Base-by-base conservation (phyloP, 2,797 vertebrate species). In the Acomys russatus region DNA sequence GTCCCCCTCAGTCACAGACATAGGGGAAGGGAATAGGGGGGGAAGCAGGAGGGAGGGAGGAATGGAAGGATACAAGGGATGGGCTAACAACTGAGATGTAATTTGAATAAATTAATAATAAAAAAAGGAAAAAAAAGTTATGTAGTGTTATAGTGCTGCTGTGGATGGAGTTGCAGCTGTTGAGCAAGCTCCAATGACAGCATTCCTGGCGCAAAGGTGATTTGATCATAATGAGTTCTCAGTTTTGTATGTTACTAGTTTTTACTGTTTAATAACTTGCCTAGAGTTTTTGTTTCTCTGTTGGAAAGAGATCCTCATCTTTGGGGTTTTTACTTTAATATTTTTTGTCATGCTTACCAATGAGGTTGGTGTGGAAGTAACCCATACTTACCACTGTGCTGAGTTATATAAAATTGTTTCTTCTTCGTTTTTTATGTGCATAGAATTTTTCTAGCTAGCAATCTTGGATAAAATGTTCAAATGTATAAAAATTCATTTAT, bases 401-500 rank as follows among this genome's bases (percentile, higher is more conserved):
- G 74, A 23, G 51, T n/a, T 88, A 44, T 14, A 4, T 63, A 54
- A 9, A 54, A 44, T 56, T 77, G 17, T 1, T 88, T 28, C 4
- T 88, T 30, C 74, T 68, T 70, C 70, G 28, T 9, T 11, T 54
- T 44, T 54, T 28, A 83, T 18, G 54, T n/a, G 59, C 28, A 49
- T 66, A 44, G 28, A 30, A 59, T 66, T 91, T 1, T 28, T 73
- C 9, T 30, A 49, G 3, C 22, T 49, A 92, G 56, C 30, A 38
- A 74, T 63, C 22, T 89, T 90, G 61, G 63, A 86, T 20, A n/a
- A 59, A 20, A 78, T 89, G 68, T 88, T 77, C 61, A 93, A 77
- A 92, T 94, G 83, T 38, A 20, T 44, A 85, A 33, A 76, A 44
- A 88, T 70, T 73, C 66, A 61, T 84, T 88, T 74, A 85, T 85